phyloP scores from a whole-genome alignment of 2,113 vertebrate species.

The Thryonomys swinderianus region DNA sequence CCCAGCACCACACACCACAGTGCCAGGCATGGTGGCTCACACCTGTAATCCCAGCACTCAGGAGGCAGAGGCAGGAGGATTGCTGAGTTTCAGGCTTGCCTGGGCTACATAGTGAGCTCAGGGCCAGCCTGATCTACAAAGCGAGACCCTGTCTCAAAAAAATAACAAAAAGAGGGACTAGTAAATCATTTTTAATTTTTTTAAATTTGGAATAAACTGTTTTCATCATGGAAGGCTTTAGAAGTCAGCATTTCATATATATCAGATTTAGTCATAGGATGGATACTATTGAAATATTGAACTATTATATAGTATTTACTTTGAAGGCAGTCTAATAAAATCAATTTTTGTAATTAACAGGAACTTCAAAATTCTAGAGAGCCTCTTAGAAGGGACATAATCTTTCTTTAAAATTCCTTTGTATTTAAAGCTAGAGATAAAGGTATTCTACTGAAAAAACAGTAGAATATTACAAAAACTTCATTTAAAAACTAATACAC shows the following conservation, averaged over 20 bases:
- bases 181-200: neutral
- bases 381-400: neutral
- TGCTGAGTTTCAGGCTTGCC: too few species aligned
- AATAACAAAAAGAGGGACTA: neutral
- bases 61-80: too few species aligned
- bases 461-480: neutral
- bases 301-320: neutral
- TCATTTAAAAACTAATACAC: neutral
- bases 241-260: constrained; percentile 31
- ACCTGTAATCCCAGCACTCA: too few species aligned
- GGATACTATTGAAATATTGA: neutral
- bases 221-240: constrained; percentile 34
- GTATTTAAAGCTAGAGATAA: neutral
- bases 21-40: too few species aligned
- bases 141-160: too few species aligned
- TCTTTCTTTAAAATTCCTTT: neutral
- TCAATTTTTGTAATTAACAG: neutral
- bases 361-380: neutral
- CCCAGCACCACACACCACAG: too few species aligned
- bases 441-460: neutral
- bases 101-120: too few species aligned
- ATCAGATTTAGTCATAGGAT: neutral
- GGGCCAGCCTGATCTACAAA: too few species aligned
- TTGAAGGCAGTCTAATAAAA: constrained; percentile 17
- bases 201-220: neutral